Evolutionary conservation across 2,797 vertebrate species (phyloP).

Genomic region (Mallotus villosus): DNA sequence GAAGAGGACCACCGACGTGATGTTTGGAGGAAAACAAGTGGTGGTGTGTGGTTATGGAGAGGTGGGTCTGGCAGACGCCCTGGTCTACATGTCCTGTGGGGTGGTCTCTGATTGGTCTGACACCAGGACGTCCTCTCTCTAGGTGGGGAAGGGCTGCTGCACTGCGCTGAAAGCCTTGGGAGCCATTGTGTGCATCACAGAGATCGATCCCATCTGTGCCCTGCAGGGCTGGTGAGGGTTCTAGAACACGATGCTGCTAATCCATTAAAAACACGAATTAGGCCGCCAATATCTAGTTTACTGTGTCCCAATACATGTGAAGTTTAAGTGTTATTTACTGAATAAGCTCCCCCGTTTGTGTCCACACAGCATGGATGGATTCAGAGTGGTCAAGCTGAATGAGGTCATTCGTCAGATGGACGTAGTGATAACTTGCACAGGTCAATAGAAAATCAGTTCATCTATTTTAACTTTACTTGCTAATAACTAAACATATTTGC

Average conservation of each 20-base stretch:
- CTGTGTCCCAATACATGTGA: background rate
- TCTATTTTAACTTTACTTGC: background rate
- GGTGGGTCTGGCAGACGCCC: constrained; percentile 74
- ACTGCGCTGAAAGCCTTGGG: constrained; percentile 95
- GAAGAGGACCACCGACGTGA: constrained; percentile 98
- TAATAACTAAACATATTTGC: constrained; percentile 3
- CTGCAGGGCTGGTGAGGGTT: constrained; percentile 92
- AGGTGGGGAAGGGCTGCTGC: constrained; percentile 98
- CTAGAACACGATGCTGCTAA: background rate
- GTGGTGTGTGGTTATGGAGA: constrained; percentile 98
- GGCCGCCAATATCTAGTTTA: background rate
- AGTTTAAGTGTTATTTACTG: background rate
- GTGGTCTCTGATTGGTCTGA: constrained; percentile 5
- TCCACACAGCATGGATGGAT: constrained; percentile 93
- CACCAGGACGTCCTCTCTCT: constrained; percentile 32
- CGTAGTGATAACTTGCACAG: constrained; percentile 98
- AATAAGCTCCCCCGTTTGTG: constrained; percentile 14
- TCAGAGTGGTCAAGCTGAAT: constrained; percentile 95
- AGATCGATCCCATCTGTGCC: constrained; percentile 99
- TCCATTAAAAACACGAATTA: constrained; percentile 15
- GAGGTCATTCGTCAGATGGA: constrained; percentile 98
- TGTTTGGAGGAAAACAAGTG: constrained; percentile 99
- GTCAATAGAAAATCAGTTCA: constrained; percentile 63
- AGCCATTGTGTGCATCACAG: constrained; percentile 94
- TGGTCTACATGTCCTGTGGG: background rate